Conservation (phyloP, 2,113 vertebrate genomes). For the Nematolebias whitei region DNA sequence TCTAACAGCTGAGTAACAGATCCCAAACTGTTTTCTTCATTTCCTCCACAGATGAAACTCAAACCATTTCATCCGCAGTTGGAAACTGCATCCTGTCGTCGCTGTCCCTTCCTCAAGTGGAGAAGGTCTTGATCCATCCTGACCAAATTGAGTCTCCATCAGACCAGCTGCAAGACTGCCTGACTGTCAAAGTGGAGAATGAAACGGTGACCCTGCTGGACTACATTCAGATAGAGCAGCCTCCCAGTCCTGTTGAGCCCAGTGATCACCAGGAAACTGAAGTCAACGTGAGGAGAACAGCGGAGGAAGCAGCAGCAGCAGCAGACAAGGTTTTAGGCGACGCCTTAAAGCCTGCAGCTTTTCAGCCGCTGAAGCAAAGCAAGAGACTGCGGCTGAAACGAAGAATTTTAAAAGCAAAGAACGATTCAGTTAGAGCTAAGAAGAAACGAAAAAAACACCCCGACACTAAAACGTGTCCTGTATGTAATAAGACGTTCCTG, state of each 20-base stretch:
- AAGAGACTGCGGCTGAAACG: slow-evolving; percentile 66
- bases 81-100: slow-evolving; percentile 78
- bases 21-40: background rate
- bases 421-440: slow-evolving; percentile 17
- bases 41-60: slow-evolving; percentile 63
- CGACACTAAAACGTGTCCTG: slow-evolving; percentile 66
- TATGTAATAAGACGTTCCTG: slow-evolving; percentile 73
- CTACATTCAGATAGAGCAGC: slow-evolving; percentile 67
- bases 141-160: slow-evolving; percentile 52
- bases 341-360: slow-evolving; percentile 55
- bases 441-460: slow-evolving; percentile 59
- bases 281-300: background rate
- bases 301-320: background rate
- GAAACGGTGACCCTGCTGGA: slow-evolving; percentile 70
- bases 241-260: slow-evolving; percentile 18
- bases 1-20: background rate
- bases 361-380: slow-evolving; percentile 72
- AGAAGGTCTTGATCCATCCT: slow-evolving; percentile 65
- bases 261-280: slow-evolving; percentile 17
- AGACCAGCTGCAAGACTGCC: slow-evolving; percentile 51
- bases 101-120: slow-evolving; percentile 69
- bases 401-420: slow-evolving; percentile 32
- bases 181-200: slow-evolving; percentile 71
- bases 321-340: slow-evolving; percentile 2
- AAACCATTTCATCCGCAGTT: slow-evolving; percentile 60